Base-by-base conservation (phyloP, 1,140 invertebrate genomes). In the Drosophila aff. region DNA sequence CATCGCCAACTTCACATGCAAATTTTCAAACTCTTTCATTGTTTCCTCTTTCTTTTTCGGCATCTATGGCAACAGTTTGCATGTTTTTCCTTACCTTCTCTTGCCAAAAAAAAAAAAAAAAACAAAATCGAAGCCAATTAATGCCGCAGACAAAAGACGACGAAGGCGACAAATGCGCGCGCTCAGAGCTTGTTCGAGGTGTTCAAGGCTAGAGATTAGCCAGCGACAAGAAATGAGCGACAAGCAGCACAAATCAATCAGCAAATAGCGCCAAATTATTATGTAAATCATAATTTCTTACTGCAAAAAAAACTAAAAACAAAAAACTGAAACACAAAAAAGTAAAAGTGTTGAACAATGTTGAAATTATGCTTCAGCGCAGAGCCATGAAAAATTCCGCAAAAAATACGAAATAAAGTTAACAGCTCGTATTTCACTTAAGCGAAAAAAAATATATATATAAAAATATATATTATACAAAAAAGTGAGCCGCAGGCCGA, bases 271-370 rank as follows among this genome's bases (percentile, higher is more conserved):
- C 82, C 77, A 84, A 85, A 78, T 85, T 85, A 84, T 85, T 81
- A 85, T 84, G 78, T 68, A 84, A 85, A 85, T 85, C 66, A 85
- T 81, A 81, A 85, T 84, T 85, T 85, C 82, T 69, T 81, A 60
- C 67, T 63, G 57, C 61, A 40, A 16, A 28, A 31, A 5, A 50
- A 16, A 33, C 10, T 33, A 3, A 33, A 33, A 10, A 10, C 4
- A 47, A 16, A 21, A 49, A 16, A 28, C 23, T 43, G 6, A 26
- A 26, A 49, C 23, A 26, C 40, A 9, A 26, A 69, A 49, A 60
- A 62, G 81, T 71, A 81, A 81, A 89, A 89, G 77, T 83, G 77
- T 81, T 75, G 41, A 87, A 67, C 43, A 73, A 62, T 79, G 58
- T 50, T 73, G 67, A 73, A 73, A 72, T 44, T 72, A 72, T 73